Base-by-base conservation (phyloP, 1,140 invertebrate species). In the Leptinotarsa defecta region DNA sequence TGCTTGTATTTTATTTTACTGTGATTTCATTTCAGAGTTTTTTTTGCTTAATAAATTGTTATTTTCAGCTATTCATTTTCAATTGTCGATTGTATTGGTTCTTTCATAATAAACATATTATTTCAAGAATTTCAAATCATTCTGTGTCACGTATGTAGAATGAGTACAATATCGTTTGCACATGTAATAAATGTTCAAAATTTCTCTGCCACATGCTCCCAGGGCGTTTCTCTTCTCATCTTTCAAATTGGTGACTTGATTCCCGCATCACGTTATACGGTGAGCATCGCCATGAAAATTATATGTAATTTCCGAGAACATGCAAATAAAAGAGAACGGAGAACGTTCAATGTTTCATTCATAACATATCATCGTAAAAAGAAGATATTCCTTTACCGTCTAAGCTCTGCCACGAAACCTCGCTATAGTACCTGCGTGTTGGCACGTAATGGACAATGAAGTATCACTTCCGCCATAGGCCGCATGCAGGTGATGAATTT, bases 371-470 rank as follows among this genome's bases (percentile, higher is more conserved):
- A 57, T 57, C 52, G 52, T 17, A 57, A 57, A 57, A 57, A 57
- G 52, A 57, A 57, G 52, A 57, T 57, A 57, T 57, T 57, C 52
- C 52, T 57, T 57, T 57, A 57, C 52, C 52, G 52, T 57, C 52
- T 57, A 57, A 57, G 15, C 52, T 17, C 13, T 19, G 52, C 52
- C 17, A 57, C n/a, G 52, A 57, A 17, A 57, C 52, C 52, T 17
- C n/a, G 52, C 52, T 17, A 57, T 15, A 5, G 52, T 57, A 19
- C 52, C 15, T 57, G 17, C 52, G 52, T 57, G 52, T 19, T 19
- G 15, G 52, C 52, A 57, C 52, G 52, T 57, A 57, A 19, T 15
- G 52, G 52, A 57, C 52, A 57, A 57, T 57, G 52, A 57, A 5
- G n/a, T 57, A 57, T 57, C 52, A 57, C 52, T 57, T 57, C 52